A percentile compares a stretch with the other conserved stretches of the same genome.
These are phyloP conservation scores for Lanius ludovicianus DNA, from an alignment of 2,113 vertebrate species.

Conservation along the genomic window DNA sequence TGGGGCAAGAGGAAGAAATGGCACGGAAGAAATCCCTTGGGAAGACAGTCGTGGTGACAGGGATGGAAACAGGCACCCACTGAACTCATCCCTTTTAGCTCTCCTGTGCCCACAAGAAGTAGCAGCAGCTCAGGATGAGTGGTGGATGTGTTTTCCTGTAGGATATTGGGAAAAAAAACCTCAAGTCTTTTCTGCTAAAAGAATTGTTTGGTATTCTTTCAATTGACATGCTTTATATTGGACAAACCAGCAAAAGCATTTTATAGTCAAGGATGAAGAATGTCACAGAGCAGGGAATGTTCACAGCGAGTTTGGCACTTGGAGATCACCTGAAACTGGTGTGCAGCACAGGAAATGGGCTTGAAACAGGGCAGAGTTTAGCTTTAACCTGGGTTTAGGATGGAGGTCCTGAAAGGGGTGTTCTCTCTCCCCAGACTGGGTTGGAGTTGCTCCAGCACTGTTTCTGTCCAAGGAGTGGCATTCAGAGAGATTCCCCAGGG, in stretches of 20 bases:
- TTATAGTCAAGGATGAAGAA: neutral
- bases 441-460: neutral
- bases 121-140: neutral
- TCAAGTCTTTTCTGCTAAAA: neutral
- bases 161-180: rapidly evolving
- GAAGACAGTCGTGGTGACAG: neutral
- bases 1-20: neutral
- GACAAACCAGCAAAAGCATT: neutral
- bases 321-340: neutral
- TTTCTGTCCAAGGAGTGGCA: neutral
- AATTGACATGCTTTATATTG: neutral
- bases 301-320: neutral
- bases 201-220: neutral
- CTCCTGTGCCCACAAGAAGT: neutral
- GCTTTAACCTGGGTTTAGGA: neutral
- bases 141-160: neutral
- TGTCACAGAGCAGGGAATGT: neutral
- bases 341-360: neutral
- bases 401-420: neutral
- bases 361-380: neutral
- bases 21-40: neutral
- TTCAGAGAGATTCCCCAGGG: neutral
- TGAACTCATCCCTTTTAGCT: neutral
- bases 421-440: neutral
- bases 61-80: neutral